A percentile compares a stretch with the other conserved stretches of the same genome.
Evolutionary conservation across 2,888 invertebrate genomes (phyloP).

Genomic region (Oscheius sp.): DNA sequence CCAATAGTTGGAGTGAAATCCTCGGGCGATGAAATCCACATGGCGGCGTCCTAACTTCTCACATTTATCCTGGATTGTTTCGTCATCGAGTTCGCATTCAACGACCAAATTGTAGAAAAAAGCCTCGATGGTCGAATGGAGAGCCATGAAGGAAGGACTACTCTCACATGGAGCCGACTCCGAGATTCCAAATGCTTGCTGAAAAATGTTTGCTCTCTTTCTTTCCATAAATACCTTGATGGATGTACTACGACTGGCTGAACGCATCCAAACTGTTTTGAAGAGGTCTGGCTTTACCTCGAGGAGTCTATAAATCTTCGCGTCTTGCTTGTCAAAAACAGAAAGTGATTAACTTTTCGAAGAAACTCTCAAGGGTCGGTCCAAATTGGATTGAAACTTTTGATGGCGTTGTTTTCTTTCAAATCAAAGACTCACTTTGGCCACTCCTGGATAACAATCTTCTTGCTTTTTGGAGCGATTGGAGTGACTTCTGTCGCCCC

Average conservation of each 20-base stretch:
- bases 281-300: slow-evolving; percentile 50
- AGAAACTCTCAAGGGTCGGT: neutral
- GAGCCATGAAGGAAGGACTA: slow-evolving; percentile 48
- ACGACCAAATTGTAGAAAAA: slow-evolving; percentile 55
- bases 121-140: slow-evolving; percentile 50
- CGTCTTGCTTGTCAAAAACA: no score
- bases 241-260: slow-evolving; percentile 51
- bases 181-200: slow-evolving; percentile 51
- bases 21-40: slow-evolving; percentile 56
- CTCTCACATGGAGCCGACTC: slow-evolving; percentile 49
- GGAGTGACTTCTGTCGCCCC: slow-evolving; percentile 49
- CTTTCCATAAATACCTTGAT: slow-evolving; percentile 38
- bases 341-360: neutral
- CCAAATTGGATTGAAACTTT: neutral
- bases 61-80: slow-evolving; percentile 43
- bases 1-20: slow-evolving; percentile 57
- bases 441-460: slow-evolving; percentile 54
- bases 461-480: slow-evolving; percentile 48
- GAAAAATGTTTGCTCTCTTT: neutral
- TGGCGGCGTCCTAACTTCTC: slow-evolving; percentile 52
- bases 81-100: slow-evolving; percentile 47
- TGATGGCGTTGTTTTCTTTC: no score
- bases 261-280: slow-evolving; percentile 53
- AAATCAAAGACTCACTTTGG: slow-evolving; percentile 43
- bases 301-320: slow-evolving; percentile 43